A percentile compares a stretch with the other conserved stretches of the same genome.
Evolutionary conservation across 1,140 invertebrate species (phyloP).

Genomic region (Cydia amplana): DNA sequence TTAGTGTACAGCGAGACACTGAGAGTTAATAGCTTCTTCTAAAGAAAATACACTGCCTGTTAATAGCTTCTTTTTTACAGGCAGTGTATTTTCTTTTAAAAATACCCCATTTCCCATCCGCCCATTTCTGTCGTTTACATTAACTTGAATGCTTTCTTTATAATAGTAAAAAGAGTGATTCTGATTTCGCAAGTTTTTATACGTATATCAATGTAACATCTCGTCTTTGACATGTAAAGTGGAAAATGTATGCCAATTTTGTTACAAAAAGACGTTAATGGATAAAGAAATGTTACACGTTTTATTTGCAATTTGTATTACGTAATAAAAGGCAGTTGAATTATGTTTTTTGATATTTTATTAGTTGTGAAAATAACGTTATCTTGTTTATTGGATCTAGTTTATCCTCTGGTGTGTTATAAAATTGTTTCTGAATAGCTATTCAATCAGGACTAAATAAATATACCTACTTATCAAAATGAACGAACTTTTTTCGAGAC

Average conservation of each 20-base stretch:
- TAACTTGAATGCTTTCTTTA: slow-evolving; percentile 14
- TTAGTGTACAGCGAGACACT: not conserved
- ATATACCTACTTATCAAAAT: not conserved
- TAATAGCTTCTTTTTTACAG: slow-evolving; percentile 17
- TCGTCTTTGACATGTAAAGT: slow-evolving; percentile 18
- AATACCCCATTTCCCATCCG: no score
- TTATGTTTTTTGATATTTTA: not conserved
- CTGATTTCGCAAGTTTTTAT: not conserved
- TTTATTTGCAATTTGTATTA: not conserved
- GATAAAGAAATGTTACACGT: not conserved
- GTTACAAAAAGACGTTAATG: slow-evolving; percentile 3
- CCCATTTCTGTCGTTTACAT: slow-evolving; percentile 1
- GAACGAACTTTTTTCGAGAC: no score
- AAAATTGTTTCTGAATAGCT: not conserved
- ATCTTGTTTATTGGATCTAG: not conserved
- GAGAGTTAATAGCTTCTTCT: slow-evolving; percentile 10
- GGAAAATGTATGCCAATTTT: slow-evolving; percentile 1
- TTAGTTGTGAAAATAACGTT: not conserved
- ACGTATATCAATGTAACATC: not conserved
- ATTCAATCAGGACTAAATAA: not conserved
- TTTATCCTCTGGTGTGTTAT: not conserved
- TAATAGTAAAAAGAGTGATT: not conserved
- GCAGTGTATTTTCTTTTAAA: slow-evolving; percentile 17
- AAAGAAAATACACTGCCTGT: not conserved
- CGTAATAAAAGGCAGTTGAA: not conserved